Evolutionary conservation across 1,140 invertebrate genomes (phyloP).

Genomic region (Helicoverpa armigera): DNA sequence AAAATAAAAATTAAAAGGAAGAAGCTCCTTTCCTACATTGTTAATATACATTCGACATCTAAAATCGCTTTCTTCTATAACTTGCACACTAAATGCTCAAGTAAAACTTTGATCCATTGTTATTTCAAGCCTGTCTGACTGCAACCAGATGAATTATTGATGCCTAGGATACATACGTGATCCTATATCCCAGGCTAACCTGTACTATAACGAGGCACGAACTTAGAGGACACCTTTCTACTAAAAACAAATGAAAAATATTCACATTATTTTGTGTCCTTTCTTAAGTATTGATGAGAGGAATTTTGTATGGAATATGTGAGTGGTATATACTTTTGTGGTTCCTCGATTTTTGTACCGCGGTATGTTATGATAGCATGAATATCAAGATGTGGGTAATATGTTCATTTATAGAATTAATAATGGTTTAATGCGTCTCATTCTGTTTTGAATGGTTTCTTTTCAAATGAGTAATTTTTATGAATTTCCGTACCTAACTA

Average conservation of each 20-base stretch:
- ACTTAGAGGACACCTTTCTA: constrained; percentile 5
- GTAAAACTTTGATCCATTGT: constrained; percentile 73
- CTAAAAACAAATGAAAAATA: neutral
- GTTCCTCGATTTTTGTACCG: constrained; percentile 36
- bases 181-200: constrained; percentile 56
- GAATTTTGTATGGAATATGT: neutral
- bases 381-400: constrained; percentile 51
- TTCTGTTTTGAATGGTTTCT: constrained; percentile 55
- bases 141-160: constrained; percentile 81
- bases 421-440: constrained; percentile 60
- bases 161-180: constrained; percentile 76
- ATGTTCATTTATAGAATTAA: constrained; percentile 64
- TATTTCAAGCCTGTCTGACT: constrained; percentile 76
- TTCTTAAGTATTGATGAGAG: neutral
- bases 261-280: neutral
- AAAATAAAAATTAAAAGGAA: neutral
- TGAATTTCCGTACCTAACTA: no score
- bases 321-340: neutral
- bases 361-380: constrained; percentile 47
- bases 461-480: neutral
- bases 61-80: constrained; percentile 46
- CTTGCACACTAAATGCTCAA: constrained; percentile 55
- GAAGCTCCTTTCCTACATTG: no score
- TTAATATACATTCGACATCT: neutral
- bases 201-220: constrained; percentile 64